Conservation (phyloP, 2,113 vertebrate species). For the Dromas ardeola region DNA sequence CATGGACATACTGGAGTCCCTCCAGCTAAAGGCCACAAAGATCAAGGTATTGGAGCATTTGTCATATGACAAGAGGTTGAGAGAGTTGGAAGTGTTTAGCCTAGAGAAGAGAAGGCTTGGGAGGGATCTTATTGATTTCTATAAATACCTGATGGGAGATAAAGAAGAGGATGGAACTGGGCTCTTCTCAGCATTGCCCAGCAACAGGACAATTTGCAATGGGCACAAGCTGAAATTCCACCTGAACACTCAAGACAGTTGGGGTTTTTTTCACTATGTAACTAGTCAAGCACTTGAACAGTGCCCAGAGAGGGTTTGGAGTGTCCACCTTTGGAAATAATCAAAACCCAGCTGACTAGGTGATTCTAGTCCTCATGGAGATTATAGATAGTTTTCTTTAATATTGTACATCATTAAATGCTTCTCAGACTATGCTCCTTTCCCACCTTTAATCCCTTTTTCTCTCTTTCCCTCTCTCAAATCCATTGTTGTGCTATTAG, state of each 20-base stretch:
- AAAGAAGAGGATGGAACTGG: background rate
- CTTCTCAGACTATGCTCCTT: background rate
- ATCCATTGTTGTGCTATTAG: background rate
- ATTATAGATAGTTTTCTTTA: background rate
- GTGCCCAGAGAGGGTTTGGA: background rate
- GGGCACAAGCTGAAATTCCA: background rate
- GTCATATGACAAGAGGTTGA: background rate
- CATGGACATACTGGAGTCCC: background rate
- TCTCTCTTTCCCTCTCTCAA: background rate
- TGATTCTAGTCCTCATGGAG: background rate
- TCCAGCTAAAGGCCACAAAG: background rate
- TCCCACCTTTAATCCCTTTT: background rate
- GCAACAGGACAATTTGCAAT: background rate
- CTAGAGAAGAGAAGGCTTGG: background rate
- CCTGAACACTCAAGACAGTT: background rate
- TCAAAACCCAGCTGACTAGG: background rate
- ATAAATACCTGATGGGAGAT: background rate
- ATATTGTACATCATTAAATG: background rate
- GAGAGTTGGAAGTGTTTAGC: background rate
- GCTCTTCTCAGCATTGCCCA: background rate
- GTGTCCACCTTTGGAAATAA: background rate
- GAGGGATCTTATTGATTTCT: background rate
- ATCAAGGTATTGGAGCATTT: background rate
- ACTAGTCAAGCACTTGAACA: background rate
- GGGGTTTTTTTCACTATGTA: fast-evolving